Percentiles rank a stretch among this genome's conserved stretches.
Conservation (phyloP, 2,797 vertebrate species). For the Fratercula arctica region DNA sequence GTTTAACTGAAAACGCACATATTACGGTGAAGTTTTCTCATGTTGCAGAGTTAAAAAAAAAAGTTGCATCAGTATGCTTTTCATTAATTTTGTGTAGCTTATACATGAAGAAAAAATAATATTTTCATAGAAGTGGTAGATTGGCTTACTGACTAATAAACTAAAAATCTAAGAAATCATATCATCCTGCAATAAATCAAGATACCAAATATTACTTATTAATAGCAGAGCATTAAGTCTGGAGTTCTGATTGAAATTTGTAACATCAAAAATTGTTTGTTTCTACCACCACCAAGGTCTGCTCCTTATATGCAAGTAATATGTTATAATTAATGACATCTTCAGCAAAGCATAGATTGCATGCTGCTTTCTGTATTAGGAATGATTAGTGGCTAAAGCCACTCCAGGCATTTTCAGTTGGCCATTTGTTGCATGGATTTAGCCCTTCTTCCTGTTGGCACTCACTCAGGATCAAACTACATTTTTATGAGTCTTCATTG, state of each 20-base stretch:
- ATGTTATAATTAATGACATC: background rate
- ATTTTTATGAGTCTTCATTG: background rate
- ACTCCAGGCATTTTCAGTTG: background rate
- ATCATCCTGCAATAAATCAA: background rate
- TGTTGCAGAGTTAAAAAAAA: background rate
- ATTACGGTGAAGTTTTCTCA: background rate
- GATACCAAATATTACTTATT: background rate
- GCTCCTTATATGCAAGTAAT: background rate
- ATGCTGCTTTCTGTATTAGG: background rate
- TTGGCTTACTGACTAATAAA: background rate
- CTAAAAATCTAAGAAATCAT: background rate
- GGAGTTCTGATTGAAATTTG: background rate
- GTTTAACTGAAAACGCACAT: background rate
- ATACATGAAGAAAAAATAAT: background rate
- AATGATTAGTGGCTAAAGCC: background rate
- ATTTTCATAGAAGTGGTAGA: background rate
- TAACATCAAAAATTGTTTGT: background rate
- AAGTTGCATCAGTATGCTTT: background rate
- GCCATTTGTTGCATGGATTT: background rate
- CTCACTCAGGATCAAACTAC: background rate
- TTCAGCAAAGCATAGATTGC: background rate
- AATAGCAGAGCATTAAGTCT: background rate
- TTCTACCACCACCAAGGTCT: background rate
- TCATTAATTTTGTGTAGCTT: background rate
- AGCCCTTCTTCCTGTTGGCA: background rate